Base-by-base conservation (phyloP, 2,113 vertebrate species). In the Gorsachius goisagi region DNA sequence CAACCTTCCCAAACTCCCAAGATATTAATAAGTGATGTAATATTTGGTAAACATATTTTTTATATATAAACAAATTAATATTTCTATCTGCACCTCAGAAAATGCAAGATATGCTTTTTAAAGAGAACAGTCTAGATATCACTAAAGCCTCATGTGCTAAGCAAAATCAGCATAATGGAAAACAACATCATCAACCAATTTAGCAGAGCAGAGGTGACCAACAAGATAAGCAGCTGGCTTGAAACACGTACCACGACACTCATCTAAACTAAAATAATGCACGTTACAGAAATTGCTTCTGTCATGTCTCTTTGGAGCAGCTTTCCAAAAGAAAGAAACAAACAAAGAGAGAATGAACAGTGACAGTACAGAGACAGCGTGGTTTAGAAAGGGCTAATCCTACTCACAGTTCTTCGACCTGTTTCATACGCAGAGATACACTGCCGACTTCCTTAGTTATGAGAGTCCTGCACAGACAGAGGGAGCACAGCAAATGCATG, bases 391-490 rank as follows among this genome's bases (percentile, higher is more conserved):
- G 88, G 89, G 94, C 97, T 95, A 84, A 59, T 98, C 98, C 98
- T 99, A 99, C 99, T 99, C 99, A 99, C 99, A 99, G 99, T 99
- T 99, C 99, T 98, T 99, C 99, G 97, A 99, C 99, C 99, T 99
- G 99, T 98, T 99, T 99, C 99, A 99, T 99, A 98, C 99, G 99
- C 95, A 99, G 99, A 98, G 99, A 99, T 83, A 99, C 99, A 97
- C 99, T 99, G 99, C 99, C 99, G 97, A 98, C 98, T 98, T 99
- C 99, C 99, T 99, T 99, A 99, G 99, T 98, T 98, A 99, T 96
- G 94, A 98, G 98, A 97, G 98, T 98, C 98, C 99, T 99, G 99
- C 95, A 98, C 98, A 98, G 97, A 97, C 95, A 97, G 98, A 97
- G 94, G 98, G 97, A 97, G 98, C 97, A 98, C 98, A 98, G 98